Evolutionary conservation across 2,888 invertebrate species (phyloP).

Genomic region (Cordilura impudica): DNA sequence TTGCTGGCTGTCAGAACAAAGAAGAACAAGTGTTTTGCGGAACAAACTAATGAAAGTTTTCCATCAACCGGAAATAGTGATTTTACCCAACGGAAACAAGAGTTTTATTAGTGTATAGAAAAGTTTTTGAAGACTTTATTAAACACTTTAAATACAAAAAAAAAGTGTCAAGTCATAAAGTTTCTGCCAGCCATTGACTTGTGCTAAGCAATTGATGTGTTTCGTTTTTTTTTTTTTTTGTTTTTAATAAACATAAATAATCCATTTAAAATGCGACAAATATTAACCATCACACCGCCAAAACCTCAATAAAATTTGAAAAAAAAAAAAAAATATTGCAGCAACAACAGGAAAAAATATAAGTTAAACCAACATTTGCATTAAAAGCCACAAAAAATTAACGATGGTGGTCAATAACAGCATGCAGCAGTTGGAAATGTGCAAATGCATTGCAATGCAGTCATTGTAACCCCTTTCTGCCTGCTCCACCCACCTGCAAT

Average conservation of each 20-base stretch:
- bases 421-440: slow-evolving; percentile 28
- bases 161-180: slow-evolving; percentile 25
- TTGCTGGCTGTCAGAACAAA: neutral
- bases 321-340: slow-evolving; percentile 41
- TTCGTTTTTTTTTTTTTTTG: slow-evolving; percentile 18
- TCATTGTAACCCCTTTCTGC: neutral
- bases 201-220: slow-evolving; percentile 24
- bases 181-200: neutral
- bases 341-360: slow-evolving; percentile 12
- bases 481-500: neutral
- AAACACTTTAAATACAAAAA: neutral
- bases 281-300: slow-evolving; percentile 46
- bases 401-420: slow-evolving; percentile 63
- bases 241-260: slow-evolving; percentile 62
- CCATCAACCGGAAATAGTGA: slow-evolving; percentile 40
- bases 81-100: slow-evolving; percentile 15
- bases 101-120: slow-evolving; percentile 29
- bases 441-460: slow-evolving; percentile 4
- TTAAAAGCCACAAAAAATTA: slow-evolving; percentile 63
- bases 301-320: slow-evolving; percentile 59
- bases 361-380: slow-evolving; percentile 57
- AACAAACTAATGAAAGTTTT: slow-evolving; percentile 15
- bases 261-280: slow-evolving; percentile 63
- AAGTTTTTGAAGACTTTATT: neutral
- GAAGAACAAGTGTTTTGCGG: neutral